These are phyloP conservation scores for Ammospiza caudacuta DNA, from an alignment of 2,113 vertebrate genomes.

Conservation along the genomic window DNA sequence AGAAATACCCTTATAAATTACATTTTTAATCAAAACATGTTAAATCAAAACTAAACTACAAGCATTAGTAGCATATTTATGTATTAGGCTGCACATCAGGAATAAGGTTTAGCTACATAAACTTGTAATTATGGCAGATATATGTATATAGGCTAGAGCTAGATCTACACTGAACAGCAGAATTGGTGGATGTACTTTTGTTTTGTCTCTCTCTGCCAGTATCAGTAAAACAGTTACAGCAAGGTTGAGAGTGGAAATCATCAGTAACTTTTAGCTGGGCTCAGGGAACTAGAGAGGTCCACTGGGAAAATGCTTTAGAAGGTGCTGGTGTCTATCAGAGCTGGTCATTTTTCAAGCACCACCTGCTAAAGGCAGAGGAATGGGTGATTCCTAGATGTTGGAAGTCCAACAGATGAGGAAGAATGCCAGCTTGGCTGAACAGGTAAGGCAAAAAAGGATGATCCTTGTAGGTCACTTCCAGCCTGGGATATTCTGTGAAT, in stretches of 20 bases:
- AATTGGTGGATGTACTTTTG: neutral
- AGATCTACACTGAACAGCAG: neutral
- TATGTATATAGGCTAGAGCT: neutral
- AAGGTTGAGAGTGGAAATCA: neutral
- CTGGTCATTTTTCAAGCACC: neutral
- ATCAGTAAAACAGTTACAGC: neutral
- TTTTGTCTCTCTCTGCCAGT: neutral
- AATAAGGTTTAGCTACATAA: neutral
- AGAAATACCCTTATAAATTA: neutral
- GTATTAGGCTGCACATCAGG: neutral
- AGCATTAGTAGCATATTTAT: no score
- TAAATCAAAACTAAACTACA: neutral
- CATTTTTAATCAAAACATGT: neutral
- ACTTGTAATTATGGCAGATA: neutral
- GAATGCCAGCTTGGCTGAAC: neutral
- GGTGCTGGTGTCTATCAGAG: neutral
- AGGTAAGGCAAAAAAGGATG: neutral
- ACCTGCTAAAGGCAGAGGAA: neutral
- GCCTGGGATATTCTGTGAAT: neutral
- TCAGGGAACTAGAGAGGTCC: neutral
- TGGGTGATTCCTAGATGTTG: neutral
- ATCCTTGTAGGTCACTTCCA: neutral
- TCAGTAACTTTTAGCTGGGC: neutral
- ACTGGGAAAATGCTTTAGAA: neutral
- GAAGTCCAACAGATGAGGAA: neutral